Evolutionary conservation across 2,888 invertebrate genomes (phyloP), one percentile per base, ranked within the genome.

Genomic region (Phoenoteleia sp.): DNA sequence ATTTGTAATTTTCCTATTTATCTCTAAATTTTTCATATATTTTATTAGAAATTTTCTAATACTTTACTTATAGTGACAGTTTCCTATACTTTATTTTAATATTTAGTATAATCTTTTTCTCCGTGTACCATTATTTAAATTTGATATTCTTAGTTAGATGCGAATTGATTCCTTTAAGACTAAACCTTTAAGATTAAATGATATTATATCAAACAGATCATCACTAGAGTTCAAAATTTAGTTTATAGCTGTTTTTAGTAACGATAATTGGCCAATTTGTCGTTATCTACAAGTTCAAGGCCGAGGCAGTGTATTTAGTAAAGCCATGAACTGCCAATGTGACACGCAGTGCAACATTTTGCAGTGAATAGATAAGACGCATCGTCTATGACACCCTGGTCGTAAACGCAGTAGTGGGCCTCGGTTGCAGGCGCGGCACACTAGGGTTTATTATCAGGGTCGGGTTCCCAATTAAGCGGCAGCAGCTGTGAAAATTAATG

Each of bases 401-500:
- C 90, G 90, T 92, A 91, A 92, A 92, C 89, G 90, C 91, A 88
- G 89, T 88, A 90, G 90, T 89, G 91, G 91, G 89, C 90, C 90
- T 89, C 87, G 89, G 86, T 89, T 90, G 91, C 92, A 91, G 89
- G 89, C 91, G 81, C 86, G 79, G 89, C 87, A 84, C 88, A 88
- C 89, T 88, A 87, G 91, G 93, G 93, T 94, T 95, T 95, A 95
- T 95, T 95, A 95, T 95, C 94, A 94, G 94, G 94, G 94, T 94
- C 94, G 94, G 94, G 94, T 94, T 94, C 94, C 95, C 95, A 95
- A 95, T 95, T 95, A 95, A 95, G 95, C 94, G 94, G 94, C 94
- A 94, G 95, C 95, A 95, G 95, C 95, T 95, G 95, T 95, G 95
- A 95, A 95, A 95, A 95, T 95, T 95, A 95, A 95, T 95, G 95